Evolutionary conservation across 2,888 invertebrate genomes (phyloP), one percentile per base, ranked within the genome.

Genomic region (Peribatodes rhomboidaria): DNA sequence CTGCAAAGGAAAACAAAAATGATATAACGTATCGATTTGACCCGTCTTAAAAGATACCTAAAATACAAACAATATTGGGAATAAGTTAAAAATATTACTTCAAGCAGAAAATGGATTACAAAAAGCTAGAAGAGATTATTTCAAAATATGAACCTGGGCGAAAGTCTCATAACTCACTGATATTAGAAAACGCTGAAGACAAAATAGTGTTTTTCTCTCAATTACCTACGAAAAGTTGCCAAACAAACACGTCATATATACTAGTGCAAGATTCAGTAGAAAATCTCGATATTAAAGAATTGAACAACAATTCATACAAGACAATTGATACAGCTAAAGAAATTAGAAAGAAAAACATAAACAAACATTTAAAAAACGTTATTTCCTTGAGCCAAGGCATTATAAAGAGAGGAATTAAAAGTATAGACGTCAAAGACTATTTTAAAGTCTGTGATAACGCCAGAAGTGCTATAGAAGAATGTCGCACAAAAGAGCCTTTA

Each of bases 371-470:
- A 2, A 56, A 67, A 16, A 64, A 77, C 58, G 67, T 84, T 1
- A 75, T 79, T 47, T 10, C n/a, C 8, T 39, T 75, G 1, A 78
- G 77, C 4, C 75, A 74, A 64, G 47, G 62, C 27, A 73, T 81
- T 52, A 42, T 80, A n/a, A 63, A 71, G 13, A 70, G 61, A 6
- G 75, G 76, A 14, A 37, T 76, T 1, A 56, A 69, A 9, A 71
- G 63, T 50, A 52, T 77, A 6, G 70, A 77, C 57, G 55, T 75
- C 13, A 49, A 63, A 14, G 64, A 70, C 6, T 79, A 81, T 50
- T 49, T 81, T n/a, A 63, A 58, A 46, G 60, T 68, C 9, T 81
- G 80, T 63, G 76, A 83, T 46, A 63, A 71, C 37, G 70, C 73
- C 6, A 76, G 72, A 58, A 44, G 31, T 9, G 74, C 63, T 31